Evolutionary conservation across 1,140 invertebrate species (phyloP).

Genomic region (Formica exsecta): DNA sequence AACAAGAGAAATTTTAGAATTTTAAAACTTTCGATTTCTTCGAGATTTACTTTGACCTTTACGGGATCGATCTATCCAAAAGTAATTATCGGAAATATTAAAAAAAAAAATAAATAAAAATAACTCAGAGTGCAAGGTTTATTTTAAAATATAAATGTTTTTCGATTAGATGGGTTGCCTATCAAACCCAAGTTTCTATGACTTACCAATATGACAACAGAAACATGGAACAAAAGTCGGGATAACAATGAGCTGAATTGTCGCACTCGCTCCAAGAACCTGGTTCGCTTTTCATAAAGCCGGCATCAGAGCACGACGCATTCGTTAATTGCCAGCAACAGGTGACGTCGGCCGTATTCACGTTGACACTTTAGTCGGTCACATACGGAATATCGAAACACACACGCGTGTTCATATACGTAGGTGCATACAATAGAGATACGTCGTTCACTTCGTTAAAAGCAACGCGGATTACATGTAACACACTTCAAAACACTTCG

Average conservation of each 20-base stretch:
- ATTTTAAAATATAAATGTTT: neutral
- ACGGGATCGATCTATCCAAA: neutral
- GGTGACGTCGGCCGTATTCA: conserved; percentile 68
- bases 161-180: neutral
- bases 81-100: neutral
- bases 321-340: conserved; percentile 77
- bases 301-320: conserved; percentile 49
- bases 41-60: neutral
- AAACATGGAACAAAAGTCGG: neutral
- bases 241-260: neutral
- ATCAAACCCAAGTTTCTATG: neutral
- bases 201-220: conserved; percentile 21
- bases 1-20: neutral
- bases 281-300: conserved; percentile 68
- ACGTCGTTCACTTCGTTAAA: conserved; percentile 56
- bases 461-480: conserved; percentile 55
- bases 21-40: neutral
- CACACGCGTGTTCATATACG: neutral
- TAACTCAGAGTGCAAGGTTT: neutral
- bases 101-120: neutral
- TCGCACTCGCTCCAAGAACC: conserved; percentile 30
- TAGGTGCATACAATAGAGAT: too few relatives aligned
- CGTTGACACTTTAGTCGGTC: conserved; percentile 64
- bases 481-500: neutral
- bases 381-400: conserved; percentile 65